These are phyloP conservation scores for Malacoctenus gilli DNA, from an alignment of 2,797 vertebrate species.

Conservation along the genomic window DNA sequence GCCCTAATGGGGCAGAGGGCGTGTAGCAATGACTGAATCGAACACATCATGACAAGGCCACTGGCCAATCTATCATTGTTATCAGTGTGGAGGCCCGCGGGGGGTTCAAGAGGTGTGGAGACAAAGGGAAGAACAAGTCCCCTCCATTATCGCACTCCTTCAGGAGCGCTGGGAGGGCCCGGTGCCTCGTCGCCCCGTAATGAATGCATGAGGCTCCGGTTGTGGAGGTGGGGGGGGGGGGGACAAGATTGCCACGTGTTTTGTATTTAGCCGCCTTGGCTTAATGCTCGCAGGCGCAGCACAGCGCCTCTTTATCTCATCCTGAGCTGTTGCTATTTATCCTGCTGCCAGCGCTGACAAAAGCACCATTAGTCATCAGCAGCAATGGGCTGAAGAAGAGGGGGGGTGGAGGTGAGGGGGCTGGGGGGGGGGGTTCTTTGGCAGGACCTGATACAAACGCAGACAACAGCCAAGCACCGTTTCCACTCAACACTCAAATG, in stretches of 20 bases:
- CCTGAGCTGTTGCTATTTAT: constrained; percentile 78
- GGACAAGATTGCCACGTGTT: constrained; percentile 64
- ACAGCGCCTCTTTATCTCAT: constrained; percentile 71
- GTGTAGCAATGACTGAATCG: constrained; percentile 12
- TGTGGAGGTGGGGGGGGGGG: constrained; percentile 16
- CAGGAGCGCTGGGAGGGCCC: constrained; percentile 12
- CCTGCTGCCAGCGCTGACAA: constrained; percentile 77
- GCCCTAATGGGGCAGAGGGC: neutral
- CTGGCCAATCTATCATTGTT: constrained; percentile 26
- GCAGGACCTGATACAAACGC: constrained; percentile 66
- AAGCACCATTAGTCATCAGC: constrained; percentile 79
- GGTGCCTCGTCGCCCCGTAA: constrained; percentile 56
- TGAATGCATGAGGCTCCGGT: constrained; percentile 55
- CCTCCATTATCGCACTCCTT: constrained; percentile 55
- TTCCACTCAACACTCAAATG: constrained; percentile 47
- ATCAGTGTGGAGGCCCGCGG: constrained; percentile 26
- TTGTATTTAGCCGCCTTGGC: constrained; percentile 64
- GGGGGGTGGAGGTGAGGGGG: neutral
- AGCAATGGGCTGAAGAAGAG: constrained; percentile 30
- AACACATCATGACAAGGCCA: constrained; percentile 8
- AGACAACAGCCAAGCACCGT: constrained; percentile 44
- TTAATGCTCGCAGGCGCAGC: constrained; percentile 45
- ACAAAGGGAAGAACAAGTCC: constrained; percentile 29
- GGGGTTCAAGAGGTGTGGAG: constrained; percentile 16
- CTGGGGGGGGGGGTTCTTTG: constrained; percentile 24